Evolutionary conservation across 2,888 invertebrate genomes (phyloP), one percentile per base, ranked within the genome.

Genomic region (Melieria omissa): DNA sequence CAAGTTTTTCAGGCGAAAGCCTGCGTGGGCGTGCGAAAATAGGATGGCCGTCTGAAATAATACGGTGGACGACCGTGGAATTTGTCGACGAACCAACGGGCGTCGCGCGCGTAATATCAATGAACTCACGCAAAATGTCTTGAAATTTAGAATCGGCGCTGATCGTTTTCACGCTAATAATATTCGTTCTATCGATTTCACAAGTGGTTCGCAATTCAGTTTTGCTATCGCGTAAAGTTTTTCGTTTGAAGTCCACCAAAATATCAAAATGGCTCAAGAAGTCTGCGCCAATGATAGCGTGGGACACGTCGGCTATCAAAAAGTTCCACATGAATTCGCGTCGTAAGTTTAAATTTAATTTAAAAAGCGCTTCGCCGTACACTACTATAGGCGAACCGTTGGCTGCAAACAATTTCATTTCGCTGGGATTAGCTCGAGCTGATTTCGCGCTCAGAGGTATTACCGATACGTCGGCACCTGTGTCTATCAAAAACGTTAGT

Each of bases 391-490:
- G n/a, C n/a, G n/a, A n/a, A n/a, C n/a, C n/a, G n/a, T n/a, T 74
- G 4, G 70, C 72, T 14, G 68, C 72, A 62, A 72, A 69, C 7
- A 66, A 65, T 49, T 80, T 73, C n/a, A n/a, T n/a, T n/a, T n/a
- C n/a, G n/a, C n/a, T n/a, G n/a, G n/a, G n/a, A n/a, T n/a, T n/a
- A n/a, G n/a, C n/a, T n/a, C n/a, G n/a, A n/a, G n/a, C n/a, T 9
- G 29, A 29, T 3, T 29, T 29, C 29, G 29, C 29, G 29, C 29
- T 29, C 29, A 29, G 29, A 29, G 29, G 29, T 29, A 29, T 29
- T 29, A 29, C 29, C 29, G 29, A 71, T 9, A 75, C 52, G 49
- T 75, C 70, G 9, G 66, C 72, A 7, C 71, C 73, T 4, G 70
- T 76, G 47, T 73, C 73, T 5, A 74, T 49, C 6, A 73, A 54